Conservation (phyloP, 2,888 invertebrate species). For the Tanypteryx hageni region DNA sequence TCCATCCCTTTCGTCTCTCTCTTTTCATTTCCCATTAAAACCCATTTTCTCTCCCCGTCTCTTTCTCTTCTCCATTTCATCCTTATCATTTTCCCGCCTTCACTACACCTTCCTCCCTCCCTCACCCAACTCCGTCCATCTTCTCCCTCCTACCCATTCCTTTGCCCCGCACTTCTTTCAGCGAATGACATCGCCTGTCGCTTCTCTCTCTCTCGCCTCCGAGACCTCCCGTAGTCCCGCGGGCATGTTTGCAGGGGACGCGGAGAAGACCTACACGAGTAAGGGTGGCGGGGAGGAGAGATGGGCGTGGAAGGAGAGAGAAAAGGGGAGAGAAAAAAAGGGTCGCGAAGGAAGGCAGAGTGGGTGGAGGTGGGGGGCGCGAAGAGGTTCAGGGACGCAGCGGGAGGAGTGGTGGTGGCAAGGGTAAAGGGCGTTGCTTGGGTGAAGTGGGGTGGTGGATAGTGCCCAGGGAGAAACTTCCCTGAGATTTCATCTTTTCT, state of each 20-base stretch:
- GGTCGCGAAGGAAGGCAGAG: not conserved
- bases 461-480: conserved; percentile 9
- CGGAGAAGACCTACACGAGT: conserved; percentile 2
- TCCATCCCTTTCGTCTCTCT: not conserved
- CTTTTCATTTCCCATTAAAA: not conserved
- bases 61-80: too few relatives aligned
- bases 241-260: conserved; percentile 55
- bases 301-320: not conserved
- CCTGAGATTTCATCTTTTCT: conserved; percentile 48
- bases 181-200: conserved; percentile 4
- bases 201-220: not conserved
- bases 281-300: not conserved
- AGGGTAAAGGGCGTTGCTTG: too few relatives aligned
- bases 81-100: not conserved
- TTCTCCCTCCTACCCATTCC: not conserved
- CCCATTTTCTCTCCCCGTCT: not conserved
- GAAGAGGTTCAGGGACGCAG: not conserved
- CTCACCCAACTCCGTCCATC: not conserved
- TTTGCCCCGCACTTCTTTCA: not conserved
- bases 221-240: not conserved
- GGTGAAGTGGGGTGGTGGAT: too few relatives aligned
- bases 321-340: not conserved
- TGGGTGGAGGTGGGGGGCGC: not conserved
- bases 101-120: not conserved
- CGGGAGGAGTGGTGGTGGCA: too few relatives aligned